These are phyloP conservation scores for Yponomeuta sedellus DNA, from an alignment of 2,888 invertebrate species.

Conservation along the genomic window DNA sequence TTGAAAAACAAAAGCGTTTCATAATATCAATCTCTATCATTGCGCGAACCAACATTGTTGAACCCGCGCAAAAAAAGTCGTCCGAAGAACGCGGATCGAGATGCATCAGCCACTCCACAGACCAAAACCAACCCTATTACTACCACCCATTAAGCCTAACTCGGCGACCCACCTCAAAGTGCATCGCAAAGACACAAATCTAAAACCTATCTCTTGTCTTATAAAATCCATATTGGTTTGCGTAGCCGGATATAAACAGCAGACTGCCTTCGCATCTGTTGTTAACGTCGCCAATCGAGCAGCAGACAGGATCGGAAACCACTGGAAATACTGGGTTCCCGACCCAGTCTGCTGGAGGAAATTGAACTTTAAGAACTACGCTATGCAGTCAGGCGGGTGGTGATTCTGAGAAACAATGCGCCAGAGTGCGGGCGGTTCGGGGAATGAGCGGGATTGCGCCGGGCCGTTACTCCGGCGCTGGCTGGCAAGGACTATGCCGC, in stretches of 20 bases:
- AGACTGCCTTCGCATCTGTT: neutral
- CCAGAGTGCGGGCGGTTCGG: conserved; percentile 39
- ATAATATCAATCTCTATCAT: conserved; percentile 15
- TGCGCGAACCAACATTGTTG: conserved; percentile 31
- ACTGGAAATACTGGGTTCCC: neutral
- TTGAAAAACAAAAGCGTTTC: conserved; percentile 13
- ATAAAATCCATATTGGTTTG: conserved; percentile 14
- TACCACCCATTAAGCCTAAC: conserved; percentile 34
- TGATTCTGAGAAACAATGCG: conserved; percentile 70
- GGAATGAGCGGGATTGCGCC: conserved; percentile 62
- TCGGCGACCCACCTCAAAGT: neutral
- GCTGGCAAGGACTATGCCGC: neutral
- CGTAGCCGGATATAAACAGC: conserved; percentile 8
- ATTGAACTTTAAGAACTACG: conserved; percentile 46
- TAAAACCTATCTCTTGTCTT: conserved; percentile 4
- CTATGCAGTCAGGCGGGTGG: conserved; percentile 57
- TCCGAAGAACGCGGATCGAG: conserved; percentile 69
- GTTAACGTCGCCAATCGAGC: conserved; percentile 5
- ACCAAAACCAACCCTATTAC: conserved; percentile 49
- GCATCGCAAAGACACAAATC: conserved; percentile 5
- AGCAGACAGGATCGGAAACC: neutral
- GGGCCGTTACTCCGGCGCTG: conserved; percentile 49
- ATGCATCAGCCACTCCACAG: conserved; percentile 34
- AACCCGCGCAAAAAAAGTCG: conserved; percentile 66
- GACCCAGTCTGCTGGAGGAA: conserved; percentile 32